Base-by-base conservation (phyloP, 2,888 invertebrate species). In the Torymus aiolomorphi region DNA sequence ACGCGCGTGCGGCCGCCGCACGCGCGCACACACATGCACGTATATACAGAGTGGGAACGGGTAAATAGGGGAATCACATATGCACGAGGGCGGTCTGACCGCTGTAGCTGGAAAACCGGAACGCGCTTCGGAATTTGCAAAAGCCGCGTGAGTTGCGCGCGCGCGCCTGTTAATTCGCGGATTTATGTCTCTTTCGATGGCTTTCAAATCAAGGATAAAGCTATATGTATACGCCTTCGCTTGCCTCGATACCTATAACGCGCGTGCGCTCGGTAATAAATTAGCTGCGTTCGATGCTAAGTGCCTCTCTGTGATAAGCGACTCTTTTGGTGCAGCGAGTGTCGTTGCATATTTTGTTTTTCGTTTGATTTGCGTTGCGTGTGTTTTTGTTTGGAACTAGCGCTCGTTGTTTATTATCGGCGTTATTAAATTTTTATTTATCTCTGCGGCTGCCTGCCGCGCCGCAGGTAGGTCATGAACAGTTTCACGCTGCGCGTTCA, bases 11-110 rank as follows among this genome's bases (percentile, higher is more conserved):
- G 66, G 52, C 13, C 12, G 14, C 52, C n/a, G 18, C 16, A 16
- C n/a, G 16, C 65, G 12, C 49, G 3, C 16, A 31, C 31, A 31
- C 12, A 8, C 20, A 3, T 10, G 20, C 12, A 12, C 16, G 18
- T 16, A 3, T 18, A 18, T 10, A 31, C 31, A 31, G 3, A 31
- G 31, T 31, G 2, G 31, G 31, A 31, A 31, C 31, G 31, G 31
- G 31, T 61, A 61, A 75, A 74, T 66, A 74, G 61, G 67, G 10
- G 16, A 59, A 59, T 67, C 61, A 72, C 63, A 31, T 63, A 59
- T 67, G 52, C n/a, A 57, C 20, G 74, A 14, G 57, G n/a, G 74
- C 49, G 57, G n/a, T 57, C 20, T 73, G 16, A n/a, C n/a, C n/a
- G 51, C 52, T 67, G 31, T 3, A 18, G 52, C 59, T 59, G 31